phyloP scores from a whole-genome alignment of 2,888 invertebrate species.

The Drosophila phalerata region DNA sequence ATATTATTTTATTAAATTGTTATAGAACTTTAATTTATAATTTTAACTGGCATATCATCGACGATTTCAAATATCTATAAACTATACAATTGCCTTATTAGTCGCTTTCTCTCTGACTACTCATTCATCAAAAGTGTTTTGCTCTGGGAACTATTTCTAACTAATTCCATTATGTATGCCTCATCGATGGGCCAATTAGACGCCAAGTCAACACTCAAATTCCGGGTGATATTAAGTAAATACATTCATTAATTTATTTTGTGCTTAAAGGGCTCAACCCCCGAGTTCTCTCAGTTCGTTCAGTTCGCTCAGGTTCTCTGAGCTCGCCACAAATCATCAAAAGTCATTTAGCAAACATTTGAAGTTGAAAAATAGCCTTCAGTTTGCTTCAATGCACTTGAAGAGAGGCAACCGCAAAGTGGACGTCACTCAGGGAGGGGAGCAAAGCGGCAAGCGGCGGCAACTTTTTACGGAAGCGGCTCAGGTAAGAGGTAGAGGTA shows the following conservation, averaged over 20 bases:
- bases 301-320: neutral
- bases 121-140: neutral
- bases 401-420: conserved; percentile 74
- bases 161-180: conserved; percentile 15
- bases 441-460: conserved; percentile 47
- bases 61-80: neutral
- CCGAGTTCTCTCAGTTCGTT: neutral
- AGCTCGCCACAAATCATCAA: conserved; percentile 79
- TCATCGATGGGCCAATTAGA: conserved; percentile 70
- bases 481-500: conserved; percentile 64
- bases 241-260: conserved; percentile 81
- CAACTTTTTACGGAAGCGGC: conserved; percentile 78
- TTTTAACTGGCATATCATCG: no score
- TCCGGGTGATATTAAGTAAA: conserved; percentile 74
- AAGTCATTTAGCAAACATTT: conserved; percentile 83
- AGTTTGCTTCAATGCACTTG: conserved; percentile 82
- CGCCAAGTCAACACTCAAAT: conserved; percentile 70
- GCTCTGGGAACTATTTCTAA: conserved; percentile 3
- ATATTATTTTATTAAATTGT: neutral
- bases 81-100: neutral
- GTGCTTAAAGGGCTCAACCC: conserved; percentile 56
- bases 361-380: conserved; percentile 84
- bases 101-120: neutral
- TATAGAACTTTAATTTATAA: no score
- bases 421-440: conserved; percentile 9